These are phyloP conservation scores for Rhinella marina DNA, from an alignment of 2,797 vertebrate species.

Conservation along the genomic window DNA sequence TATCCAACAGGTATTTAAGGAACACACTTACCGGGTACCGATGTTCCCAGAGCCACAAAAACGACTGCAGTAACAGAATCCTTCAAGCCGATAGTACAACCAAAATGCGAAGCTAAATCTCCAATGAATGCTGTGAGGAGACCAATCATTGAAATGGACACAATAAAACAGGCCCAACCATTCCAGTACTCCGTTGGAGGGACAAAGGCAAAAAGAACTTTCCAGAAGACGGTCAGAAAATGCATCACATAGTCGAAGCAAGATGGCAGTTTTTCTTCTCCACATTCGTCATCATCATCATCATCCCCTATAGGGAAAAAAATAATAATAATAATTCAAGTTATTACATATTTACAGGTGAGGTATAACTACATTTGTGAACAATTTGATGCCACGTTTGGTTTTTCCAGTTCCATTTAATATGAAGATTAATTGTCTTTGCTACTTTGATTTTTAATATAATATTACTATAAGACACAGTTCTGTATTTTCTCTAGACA, in stretches of 20 bases:
- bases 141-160: slow-evolving; percentile 93
- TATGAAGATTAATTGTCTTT: neutral
- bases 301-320: slow-evolving; percentile 83
- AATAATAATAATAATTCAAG: slow-evolving; percentile 11
- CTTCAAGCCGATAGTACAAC: slow-evolving; percentile 95
- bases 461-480: neutral
- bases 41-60: slow-evolving; percentile 93
- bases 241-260: slow-evolving; percentile 96
- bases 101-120: slow-evolving; percentile 95
- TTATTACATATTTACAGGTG: neutral
- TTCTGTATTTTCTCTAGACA: neutral
- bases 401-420: no score
- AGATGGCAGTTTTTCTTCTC: slow-evolving; percentile 89
- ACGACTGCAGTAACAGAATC: slow-evolving; percentile 97
- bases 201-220: slow-evolving; percentile 92
- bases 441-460: neutral
- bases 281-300: slow-evolving; percentile 90
- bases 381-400: neutral
- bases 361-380: neutral
- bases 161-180: slow-evolving; percentile 93
- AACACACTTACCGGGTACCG: slow-evolving; percentile 86
- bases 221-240: slow-evolving; percentile 98
- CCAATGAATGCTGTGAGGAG: slow-evolving; percentile 93
- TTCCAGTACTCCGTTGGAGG: slow-evolving; percentile 96
- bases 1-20: neutral